Conservation (phyloP, 1,140 invertebrate species). For the Episyrphus balteatus region DNA sequence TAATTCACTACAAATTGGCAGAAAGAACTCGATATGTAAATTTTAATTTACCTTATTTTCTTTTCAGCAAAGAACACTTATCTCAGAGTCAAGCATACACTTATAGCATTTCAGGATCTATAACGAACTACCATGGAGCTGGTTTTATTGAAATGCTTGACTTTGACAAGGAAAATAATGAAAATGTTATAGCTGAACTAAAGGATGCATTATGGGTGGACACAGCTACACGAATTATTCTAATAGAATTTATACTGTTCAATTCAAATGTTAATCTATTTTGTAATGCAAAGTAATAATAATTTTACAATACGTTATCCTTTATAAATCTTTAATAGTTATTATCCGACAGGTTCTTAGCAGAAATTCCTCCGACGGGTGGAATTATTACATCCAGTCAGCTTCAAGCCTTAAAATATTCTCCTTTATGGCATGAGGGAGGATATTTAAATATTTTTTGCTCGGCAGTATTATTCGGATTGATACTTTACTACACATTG, state of each 20-base stretch:
- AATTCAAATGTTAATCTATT: slow-evolving; percentile 25
- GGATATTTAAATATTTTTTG: neutral
- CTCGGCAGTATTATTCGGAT: slow-evolving; percentile 1
- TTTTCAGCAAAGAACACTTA: no score
- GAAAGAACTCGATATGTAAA: no score
- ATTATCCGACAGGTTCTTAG: slow-evolving; percentile 21
- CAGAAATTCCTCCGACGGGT: slow-evolving; percentile 25
- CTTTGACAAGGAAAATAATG: slow-evolving; percentile 10
- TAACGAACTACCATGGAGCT: slow-evolving; percentile 15
- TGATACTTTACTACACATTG: slow-evolving; percentile 3
- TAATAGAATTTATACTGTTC: slow-evolving; percentile 25
- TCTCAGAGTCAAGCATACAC: no score
- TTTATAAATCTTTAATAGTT: no score
- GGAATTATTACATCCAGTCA: slow-evolving; percentile 21
- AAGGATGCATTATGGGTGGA: slow-evolving; percentile 18
- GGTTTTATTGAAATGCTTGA: slow-evolving; percentile 18
- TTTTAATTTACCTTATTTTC: no score
- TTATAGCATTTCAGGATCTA: slow-evolving; percentile 11
- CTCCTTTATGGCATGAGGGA: slow-evolving; percentile 2
- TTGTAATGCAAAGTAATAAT: slow-evolving; percentile 20
- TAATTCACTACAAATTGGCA: no score
- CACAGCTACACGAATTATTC: slow-evolving; percentile 18
- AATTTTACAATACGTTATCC: no score
- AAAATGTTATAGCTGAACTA: slow-evolving; percentile 6
- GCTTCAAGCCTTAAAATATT: slow-evolving; percentile 16